These are phyloP conservation scores for Aethes cnicana DNA, from an alignment of 2,888 invertebrate species.

Conservation along the genomic window DNA sequence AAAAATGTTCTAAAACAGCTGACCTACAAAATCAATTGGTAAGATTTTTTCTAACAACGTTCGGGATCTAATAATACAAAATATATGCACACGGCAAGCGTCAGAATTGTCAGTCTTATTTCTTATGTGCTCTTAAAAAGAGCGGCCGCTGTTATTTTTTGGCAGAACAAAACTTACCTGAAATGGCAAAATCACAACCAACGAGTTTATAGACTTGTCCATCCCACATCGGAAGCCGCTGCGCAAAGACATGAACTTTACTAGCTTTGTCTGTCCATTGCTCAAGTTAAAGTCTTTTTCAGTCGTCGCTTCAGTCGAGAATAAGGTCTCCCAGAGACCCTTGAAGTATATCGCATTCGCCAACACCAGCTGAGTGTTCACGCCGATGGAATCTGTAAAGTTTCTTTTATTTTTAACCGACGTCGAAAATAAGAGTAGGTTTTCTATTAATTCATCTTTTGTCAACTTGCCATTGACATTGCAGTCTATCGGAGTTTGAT, in stretches of 20 bases:
- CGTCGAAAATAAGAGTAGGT: no score
- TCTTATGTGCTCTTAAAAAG: no score
- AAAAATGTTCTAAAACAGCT: no score
- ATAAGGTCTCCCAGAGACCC: conserved; percentile 86
- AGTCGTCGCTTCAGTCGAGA: conserved; percentile 79
- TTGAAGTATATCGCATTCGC: conserved; percentile 89
- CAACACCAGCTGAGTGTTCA: conserved; percentile 82
- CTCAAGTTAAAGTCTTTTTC: conserved; percentile 78
- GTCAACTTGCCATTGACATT: no score
- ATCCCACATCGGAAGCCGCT: conserved; percentile 78
- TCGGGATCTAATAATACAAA: no score
- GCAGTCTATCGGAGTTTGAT: no score
- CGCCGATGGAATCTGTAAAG: conserved; percentile 73
- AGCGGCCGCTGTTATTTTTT: background rate
- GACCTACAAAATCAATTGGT: no score
- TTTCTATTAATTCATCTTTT: no score
- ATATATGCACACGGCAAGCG: no score
- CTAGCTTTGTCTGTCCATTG: conserved; percentile 60
- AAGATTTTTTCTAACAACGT: no score
- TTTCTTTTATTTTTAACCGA: no score
- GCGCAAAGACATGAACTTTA: conserved; percentile 84
- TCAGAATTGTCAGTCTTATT: no score
- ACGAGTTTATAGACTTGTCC: conserved; percentile 78
- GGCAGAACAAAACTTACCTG: conserved; percentile 65
- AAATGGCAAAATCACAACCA: conserved; percentile 85